Conservation (phyloP, 2,888 invertebrate genomes). For the Callimorpha dominula region DNA sequence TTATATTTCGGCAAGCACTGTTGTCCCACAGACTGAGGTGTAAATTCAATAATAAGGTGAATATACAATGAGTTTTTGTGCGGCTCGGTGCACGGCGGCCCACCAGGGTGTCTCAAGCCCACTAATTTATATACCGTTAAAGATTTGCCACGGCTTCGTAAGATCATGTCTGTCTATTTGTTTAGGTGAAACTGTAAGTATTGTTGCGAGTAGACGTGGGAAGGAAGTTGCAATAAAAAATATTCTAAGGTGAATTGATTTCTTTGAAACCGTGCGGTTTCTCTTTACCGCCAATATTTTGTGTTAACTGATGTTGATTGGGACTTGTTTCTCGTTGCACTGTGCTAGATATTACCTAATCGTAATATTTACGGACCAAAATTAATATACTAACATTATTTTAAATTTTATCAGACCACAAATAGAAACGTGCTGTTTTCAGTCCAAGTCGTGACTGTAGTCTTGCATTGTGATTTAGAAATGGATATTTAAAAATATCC, state of each 20-base stretch:
- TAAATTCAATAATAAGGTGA: constrained; percentile 75
- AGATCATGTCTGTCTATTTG: constrained; percentile 71
- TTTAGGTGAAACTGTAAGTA: constrained; percentile 76
- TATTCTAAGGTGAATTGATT: constrained; percentile 63
- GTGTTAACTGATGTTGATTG: constrained; percentile 51
- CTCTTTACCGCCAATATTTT: constrained; percentile 66
- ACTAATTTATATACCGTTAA: constrained; percentile 75
- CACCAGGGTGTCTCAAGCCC: constrained; percentile 62
- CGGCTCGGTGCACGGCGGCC: constrained; percentile 50
- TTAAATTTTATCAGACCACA: not conserved
- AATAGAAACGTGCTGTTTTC: not conserved
- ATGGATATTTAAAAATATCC: not conserved
- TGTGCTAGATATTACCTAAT: not conserved
- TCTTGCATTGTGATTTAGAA: not conserved
- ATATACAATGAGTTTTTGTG: constrained; percentile 65
- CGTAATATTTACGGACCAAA: not conserved
- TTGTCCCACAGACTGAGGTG: constrained; percentile 68
- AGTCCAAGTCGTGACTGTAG: not conserved
- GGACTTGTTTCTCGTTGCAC: constrained; percentile 31
- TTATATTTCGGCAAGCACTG: constrained; percentile 53
- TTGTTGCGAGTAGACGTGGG: constrained; percentile 73
- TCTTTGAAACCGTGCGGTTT: constrained; percentile 67
- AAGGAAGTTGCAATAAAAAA: constrained; percentile 64
- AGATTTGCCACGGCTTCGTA: constrained; percentile 66
- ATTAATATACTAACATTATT: not conserved